Evolutionary conservation across 1,140 invertebrate genomes (phyloP).

Genomic region (Rhagoletis pomonella): DNA sequence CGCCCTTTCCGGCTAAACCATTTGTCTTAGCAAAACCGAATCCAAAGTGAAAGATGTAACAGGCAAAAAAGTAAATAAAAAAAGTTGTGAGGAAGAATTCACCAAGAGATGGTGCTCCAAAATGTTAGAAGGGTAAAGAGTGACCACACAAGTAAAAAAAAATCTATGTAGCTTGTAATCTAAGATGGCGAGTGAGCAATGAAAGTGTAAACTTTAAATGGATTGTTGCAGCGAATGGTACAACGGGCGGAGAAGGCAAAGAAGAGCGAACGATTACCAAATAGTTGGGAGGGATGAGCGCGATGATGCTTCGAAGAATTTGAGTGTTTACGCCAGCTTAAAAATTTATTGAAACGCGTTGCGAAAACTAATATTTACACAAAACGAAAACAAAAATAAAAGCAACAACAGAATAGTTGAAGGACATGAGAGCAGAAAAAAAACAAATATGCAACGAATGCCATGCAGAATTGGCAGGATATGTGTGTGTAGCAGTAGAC

Average conservation of each 20-base stretch:
- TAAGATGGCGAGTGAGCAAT: slow-evolving; percentile 16
- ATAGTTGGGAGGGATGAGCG: neutral
- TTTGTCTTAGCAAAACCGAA: slow-evolving; percentile 25
- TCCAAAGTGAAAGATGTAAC: neutral
- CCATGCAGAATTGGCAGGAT: neutral
- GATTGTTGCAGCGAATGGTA: neutral
- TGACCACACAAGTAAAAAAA: neutral
- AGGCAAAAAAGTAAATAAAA: neutral
- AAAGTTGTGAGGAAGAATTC: neutral
- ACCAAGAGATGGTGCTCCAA: neutral
- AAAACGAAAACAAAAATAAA: slow-evolving; percentile 3
- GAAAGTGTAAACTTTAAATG: slow-evolving; percentile 47
- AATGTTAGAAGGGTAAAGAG: neutral
- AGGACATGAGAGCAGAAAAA: neutral
- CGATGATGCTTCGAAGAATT: neutral
- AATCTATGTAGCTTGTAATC: slow-evolving; percentile 3
- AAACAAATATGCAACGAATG: neutral
- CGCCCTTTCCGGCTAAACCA: slow-evolving; percentile 21
- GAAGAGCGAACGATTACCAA: neutral
- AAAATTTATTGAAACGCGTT: slow-evolving; percentile 17
- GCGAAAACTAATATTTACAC: slow-evolving; percentile 26
- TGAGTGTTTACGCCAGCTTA: slow-evolving; percentile 31
- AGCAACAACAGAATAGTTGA: neutral
- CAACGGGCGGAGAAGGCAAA: neutral
- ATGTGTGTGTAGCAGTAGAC: neutral